A percentile compares a stretch with the other conserved stretches of the same genome.
These are phyloP conservation scores for Drosophila bifasciata DNA, from an alignment of 1,140 invertebrate species.

Conservation along the genomic window DNA sequence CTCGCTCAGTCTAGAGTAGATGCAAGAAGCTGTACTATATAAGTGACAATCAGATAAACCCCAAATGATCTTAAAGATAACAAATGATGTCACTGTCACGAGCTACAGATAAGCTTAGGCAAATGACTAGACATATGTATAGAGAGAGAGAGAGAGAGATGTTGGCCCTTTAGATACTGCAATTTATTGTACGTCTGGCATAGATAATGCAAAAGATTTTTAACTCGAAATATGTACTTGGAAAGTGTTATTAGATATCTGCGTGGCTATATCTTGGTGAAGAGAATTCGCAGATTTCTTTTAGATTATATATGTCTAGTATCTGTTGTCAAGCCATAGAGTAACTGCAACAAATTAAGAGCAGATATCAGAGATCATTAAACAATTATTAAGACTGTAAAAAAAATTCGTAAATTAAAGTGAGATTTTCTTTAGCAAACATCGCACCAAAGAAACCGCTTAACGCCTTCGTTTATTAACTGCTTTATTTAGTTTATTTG, in stretches of 20 bases:
- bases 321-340: not conserved
- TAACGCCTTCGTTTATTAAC: constrained; percentile 5
- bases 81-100: constrained; percentile 55
- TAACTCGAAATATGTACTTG: not conserved
- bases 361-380: not conserved
- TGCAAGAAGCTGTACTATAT: constrained; percentile 52
- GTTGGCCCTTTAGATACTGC: constrained; percentile 31
- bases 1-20: not conserved
- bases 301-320: too few relatives aligned
- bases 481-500: constrained; percentile 38
- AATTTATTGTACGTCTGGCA: not conserved
- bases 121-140: not conserved
- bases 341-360: constrained; percentile 5
- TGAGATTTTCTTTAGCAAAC: constrained; percentile 17
- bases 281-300: not conserved
- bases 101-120: constrained; percentile 34
- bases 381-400: constrained; percentile 3
- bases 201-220: not conserved
- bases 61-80: constrained; percentile 18
- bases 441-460: not conserved
- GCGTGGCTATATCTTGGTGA: too few relatives aligned
- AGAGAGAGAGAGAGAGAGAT: constrained; percentile 6
- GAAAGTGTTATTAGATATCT: too few relatives aligned
- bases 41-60: constrained; percentile 70
- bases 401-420: not conserved